phyloP scores from a whole-genome alignment of 2,113 vertebrate species.

The Abramis brama region DNA sequence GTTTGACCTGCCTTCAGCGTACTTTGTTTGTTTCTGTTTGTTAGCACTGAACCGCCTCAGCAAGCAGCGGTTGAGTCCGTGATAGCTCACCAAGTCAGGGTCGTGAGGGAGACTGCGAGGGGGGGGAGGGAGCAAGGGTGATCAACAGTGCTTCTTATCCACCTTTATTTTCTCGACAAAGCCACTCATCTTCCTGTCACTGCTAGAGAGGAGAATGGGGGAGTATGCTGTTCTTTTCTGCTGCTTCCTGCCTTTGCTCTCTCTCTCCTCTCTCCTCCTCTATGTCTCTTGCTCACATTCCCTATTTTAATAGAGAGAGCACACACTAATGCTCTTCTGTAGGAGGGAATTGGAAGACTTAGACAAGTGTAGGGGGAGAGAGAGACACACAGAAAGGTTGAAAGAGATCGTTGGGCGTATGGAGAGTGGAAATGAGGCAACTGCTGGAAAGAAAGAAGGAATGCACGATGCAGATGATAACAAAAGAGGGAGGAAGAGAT shows the following conservation, averaged over 20 bases:
- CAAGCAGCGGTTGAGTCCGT: constrained; percentile 13
- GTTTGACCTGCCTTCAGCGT: not conserved
- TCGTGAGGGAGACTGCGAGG: not conserved
- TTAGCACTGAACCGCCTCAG: constrained; percentile 23
- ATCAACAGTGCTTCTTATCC: constrained; percentile 44
- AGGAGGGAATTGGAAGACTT: constrained; percentile 25
- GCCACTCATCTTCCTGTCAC: constrained; percentile 51
- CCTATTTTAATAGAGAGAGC: constrained; percentile 1
- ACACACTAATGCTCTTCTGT: constrained; percentile 23
- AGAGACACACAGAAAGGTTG: not conserved
- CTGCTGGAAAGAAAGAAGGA: not conserved
- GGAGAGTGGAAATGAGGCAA: not conserved
- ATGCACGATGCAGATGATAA: constrained; percentile 7
- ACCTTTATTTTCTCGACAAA: constrained; percentile 52
- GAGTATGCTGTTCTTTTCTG: constrained; percentile 35
- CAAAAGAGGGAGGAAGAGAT: constrained; percentile 28
- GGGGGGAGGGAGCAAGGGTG: constrained; percentile 11
- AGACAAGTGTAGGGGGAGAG: constrained; percentile 12
- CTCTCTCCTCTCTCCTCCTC: constrained; percentile 21
- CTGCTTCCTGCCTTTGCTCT: constrained; percentile 31
- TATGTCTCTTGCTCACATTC: not conserved
- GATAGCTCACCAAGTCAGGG: constrained; percentile 35
- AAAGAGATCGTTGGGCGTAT: not conserved
- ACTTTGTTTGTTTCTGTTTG: constrained; percentile 19
- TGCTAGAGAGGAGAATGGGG: constrained; percentile 23